Base-by-base conservation (phyloP, 2,888 invertebrate genomes). In the Baccha elongata region DNA sequence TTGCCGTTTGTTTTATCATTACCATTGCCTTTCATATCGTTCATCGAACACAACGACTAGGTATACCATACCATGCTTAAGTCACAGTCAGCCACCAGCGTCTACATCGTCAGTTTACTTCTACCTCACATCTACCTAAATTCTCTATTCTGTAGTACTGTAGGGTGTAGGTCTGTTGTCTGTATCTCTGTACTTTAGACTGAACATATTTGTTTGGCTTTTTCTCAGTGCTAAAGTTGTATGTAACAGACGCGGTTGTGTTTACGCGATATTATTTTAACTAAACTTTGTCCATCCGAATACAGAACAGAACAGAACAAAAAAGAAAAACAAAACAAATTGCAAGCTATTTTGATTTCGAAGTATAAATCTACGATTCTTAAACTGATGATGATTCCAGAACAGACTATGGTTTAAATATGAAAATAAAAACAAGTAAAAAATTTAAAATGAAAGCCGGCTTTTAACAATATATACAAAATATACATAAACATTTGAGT, bases 141-240 rank as follows among this genome's bases (percentile, higher is more conserved):
- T 53, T 52, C 50, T 50, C 15, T 29, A 29, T 52, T 53, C 35
- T 53, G 15, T 32, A 17, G 50, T 2, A 32, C 32, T 53, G 35
- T 53, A 50, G 50, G 50, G 53, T 53, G 32, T 53, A 53, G 35
- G 32, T 52, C 52, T 19, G n/a, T n/a, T n/a, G n/a, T n/a, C n/a
- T n/a, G n/a, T n/a, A 10, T 10, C 26, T 58, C 53, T 42, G 35
- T 46, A 62, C 68, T 68, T 62, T 37, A 60, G 60, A 75, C 60
- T 58, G 50, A 53, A 67, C 23, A 23, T 5, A 23, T 64, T 72
- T 32, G 67, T 65, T 76, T 75, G 60, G 62, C 67, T 55, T 78
- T 80, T 80, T 80, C 40, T 40, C 80, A 80, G 80, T 80, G 50
- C 46, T 71, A 52, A 74, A 60, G 64, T 69, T 58, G 69, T 58